Evolutionary conservation across 2,797 vertebrate species (phyloP).

Genomic region (Podargus strigoides): DNA sequence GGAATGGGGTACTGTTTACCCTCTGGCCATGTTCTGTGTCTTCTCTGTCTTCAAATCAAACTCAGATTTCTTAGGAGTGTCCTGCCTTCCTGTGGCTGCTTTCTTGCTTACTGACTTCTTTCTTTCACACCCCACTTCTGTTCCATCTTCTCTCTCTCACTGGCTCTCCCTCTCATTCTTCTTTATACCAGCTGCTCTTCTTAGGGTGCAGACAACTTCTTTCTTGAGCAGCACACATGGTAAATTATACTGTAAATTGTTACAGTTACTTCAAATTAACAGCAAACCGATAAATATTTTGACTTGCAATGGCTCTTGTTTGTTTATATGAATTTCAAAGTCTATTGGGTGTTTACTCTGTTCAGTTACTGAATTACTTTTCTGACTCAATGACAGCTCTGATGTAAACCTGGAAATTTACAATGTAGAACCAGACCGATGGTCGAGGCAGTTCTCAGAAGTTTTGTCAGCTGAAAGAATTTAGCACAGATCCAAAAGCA

Average conservation of each 20-base stretch:
- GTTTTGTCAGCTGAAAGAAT: neutral
- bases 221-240: neutral
- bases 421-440: neutral
- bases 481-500: neutral
- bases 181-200: neutral
- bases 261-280: neutral
- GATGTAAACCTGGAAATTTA: neutral
- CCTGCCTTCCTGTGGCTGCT: neutral
- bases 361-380: neutral
- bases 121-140: neutral
- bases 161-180: neutral
- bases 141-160: neutral
- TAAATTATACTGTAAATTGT: neutral
- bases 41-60: neutral
- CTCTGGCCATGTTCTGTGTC: neutral
- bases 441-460: neutral
- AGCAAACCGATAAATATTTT: neutral
- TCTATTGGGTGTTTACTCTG: neutral
- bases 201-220: neutral
- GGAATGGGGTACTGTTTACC: neutral
- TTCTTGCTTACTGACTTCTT: neutral
- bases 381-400: neutral
- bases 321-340: neutral
- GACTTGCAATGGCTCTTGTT: neutral
- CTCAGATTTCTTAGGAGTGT: neutral